Conservation (phyloP, 2,888 invertebrate genomes). For the Rhingia rostrata region DNA sequence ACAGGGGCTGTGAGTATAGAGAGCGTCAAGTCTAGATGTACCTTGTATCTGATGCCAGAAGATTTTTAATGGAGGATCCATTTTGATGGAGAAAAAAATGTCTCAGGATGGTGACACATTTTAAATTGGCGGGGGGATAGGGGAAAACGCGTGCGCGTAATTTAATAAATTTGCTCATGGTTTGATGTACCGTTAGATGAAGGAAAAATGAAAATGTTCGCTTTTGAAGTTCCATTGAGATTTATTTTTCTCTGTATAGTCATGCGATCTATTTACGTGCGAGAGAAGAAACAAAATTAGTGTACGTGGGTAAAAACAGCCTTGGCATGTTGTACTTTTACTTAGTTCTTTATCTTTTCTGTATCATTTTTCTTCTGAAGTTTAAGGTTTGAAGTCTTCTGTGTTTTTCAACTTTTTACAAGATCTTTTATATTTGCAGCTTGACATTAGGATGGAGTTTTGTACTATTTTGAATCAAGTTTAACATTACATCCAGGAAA, state of each 20-base stretch:
- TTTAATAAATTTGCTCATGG: constrained; percentile 49
- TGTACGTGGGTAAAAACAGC: neutral
- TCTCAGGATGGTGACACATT: neutral
- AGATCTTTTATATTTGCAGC: too few species aligned
- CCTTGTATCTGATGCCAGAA: constrained; percentile 41
- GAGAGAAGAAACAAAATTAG: neutral
- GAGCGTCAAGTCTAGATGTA: constrained; percentile 11
- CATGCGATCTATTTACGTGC: constrained; percentile 28
- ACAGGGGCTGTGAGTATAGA: neutral
- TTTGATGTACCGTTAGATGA: constrained; percentile 52
- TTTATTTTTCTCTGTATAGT: constrained; percentile 27
- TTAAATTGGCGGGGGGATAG: neutral
- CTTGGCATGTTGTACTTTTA: neutral
- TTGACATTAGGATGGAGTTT: too few species aligned
- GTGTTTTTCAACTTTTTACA: neutral
- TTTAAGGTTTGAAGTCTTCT: too few species aligned
- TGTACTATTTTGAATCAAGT: too few species aligned
- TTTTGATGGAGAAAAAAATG: constrained; percentile 11
- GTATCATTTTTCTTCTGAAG: neutral
- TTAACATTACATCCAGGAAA: too few species aligned
- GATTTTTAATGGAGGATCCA: constrained; percentile 45
- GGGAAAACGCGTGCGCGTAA: constrained; percentile 24
- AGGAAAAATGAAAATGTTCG: constrained; percentile 44
- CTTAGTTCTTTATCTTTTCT: neutral
- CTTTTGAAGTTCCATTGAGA: constrained; percentile 53